Conservation (phyloP, 2,797 vertebrate genomes). For the Eupleurogrammus muticus region DNA sequence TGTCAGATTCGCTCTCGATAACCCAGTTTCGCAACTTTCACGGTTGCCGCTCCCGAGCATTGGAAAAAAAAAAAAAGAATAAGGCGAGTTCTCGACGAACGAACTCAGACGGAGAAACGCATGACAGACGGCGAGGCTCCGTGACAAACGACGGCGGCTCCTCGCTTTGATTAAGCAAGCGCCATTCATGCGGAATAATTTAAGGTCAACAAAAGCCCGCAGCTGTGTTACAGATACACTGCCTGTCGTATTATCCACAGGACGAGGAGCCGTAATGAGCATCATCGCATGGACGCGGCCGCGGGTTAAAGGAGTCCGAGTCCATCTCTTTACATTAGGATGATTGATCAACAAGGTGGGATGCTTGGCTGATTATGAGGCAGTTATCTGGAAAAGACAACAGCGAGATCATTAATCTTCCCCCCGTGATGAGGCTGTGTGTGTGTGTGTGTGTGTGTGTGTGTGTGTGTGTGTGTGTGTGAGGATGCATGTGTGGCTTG, state of each 20-base stretch:
- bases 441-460: constrained; percentile 20
- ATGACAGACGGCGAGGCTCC: background rate
- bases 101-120: constrained; percentile 13
- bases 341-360: constrained; percentile 73
- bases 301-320: constrained; percentile 57
- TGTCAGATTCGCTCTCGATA: constrained; percentile 38
- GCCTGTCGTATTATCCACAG: constrained; percentile 17
- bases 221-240: constrained; percentile 8
- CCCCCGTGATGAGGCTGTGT: constrained; percentile 49
- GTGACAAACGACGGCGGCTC: background rate
- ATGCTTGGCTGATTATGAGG: constrained; percentile 68
- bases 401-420: constrained; percentile 71
- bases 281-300: constrained; percentile 33
- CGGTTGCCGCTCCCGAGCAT: no score
- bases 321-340: constrained; percentile 72
- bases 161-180: background rate
- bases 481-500: constrained; percentile 35
- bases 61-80: no score
- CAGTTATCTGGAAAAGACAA: constrained; percentile 70
- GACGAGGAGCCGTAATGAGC: constrained; percentile 47
- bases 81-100: background rate
- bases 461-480: constrained; percentile 29
- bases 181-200: constrained; percentile 9
- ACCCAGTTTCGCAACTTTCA: constrained; percentile 11
- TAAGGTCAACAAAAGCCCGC: constrained; percentile 15